Evolutionary conservation across 2,113 vertebrate species (phyloP).

Genomic region (Etheostoma cragini): DNA sequence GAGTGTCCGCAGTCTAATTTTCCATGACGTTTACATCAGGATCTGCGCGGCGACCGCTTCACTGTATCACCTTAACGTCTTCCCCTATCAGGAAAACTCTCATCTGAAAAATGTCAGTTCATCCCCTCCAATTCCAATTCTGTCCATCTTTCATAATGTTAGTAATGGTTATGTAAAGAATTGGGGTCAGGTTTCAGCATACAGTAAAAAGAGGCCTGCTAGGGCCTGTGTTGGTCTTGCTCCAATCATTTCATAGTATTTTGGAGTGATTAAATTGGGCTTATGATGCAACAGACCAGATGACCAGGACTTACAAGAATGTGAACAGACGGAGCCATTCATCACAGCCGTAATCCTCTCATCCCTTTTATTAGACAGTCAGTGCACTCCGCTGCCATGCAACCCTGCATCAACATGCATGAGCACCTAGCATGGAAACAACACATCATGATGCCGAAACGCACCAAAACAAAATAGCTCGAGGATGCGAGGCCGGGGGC

Average conservation of each 20-base stretch:
- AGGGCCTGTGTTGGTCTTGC: slow-evolving; percentile 14
- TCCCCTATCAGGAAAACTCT: slow-evolving; percentile 18
- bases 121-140: slow-evolving; percentile 8
- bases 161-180: slow-evolving; percentile 49
- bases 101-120: slow-evolving; percentile 36
- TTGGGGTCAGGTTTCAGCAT: slow-evolving; percentile 7
- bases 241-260: slow-evolving; percentile 55
- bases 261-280: slow-evolving; percentile 75
- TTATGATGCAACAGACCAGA: slow-evolving; percentile 78
- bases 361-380: slow-evolving; percentile 73
- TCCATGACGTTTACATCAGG: slow-evolving; percentile 45
- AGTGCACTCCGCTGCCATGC: slow-evolving; percentile 32
- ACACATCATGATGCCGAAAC: neutral
- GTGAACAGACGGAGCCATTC: slow-evolving; percentile 73
- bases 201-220: slow-evolving; percentile 37
- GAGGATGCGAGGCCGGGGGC: neutral
- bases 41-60: slow-evolving; percentile 7
- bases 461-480: neutral
- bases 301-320: slow-evolving; percentile 78
- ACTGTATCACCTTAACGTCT: slow-evolving; percentile 1
- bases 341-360: slow-evolving; percentile 74
- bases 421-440: slow-evolving; percentile 8
- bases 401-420: slow-evolving; percentile 34
- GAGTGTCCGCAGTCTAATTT: slow-evolving; percentile 23
- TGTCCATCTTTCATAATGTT: slow-evolving; percentile 33